These are phyloP conservation scores for Ibidorhyncha struthersii DNA, from an alignment of 2,113 vertebrate genomes.

Conservation along the genomic window DNA sequence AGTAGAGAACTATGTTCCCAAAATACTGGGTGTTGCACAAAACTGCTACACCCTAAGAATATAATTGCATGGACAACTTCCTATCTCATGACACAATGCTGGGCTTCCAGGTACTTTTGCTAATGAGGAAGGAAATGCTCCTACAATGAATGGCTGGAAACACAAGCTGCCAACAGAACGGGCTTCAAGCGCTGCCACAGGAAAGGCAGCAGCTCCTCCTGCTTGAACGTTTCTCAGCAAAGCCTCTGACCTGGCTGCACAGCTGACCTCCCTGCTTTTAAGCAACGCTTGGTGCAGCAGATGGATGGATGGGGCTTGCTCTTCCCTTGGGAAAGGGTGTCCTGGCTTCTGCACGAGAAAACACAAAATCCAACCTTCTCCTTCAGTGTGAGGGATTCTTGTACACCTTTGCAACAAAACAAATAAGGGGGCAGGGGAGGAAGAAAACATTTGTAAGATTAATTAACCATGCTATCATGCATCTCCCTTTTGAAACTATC, in stretches of 20 bases:
- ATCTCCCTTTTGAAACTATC: not conserved
- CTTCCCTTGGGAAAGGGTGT: not conserved
- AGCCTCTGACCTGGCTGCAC: not conserved
- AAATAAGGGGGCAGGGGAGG: not conserved
- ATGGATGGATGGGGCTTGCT: not conserved
- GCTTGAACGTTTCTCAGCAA: not conserved
- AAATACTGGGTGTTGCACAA: not conserved
- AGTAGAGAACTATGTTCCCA: not conserved
- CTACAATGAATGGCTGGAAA: constrained; percentile 49
- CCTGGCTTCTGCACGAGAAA: not conserved
- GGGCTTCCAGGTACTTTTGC: constrained; percentile 31
- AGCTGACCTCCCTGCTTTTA: not conserved
- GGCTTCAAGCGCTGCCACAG: constrained; percentile 35
- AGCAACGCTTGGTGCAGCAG: not conserved
- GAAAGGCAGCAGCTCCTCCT: constrained; percentile 26
- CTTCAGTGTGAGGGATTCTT: not conserved
- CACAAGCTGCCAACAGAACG: not conserved
- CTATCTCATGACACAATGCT: constrained; percentile 54
- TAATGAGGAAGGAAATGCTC: constrained; percentile 24
- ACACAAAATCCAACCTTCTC: not conserved
- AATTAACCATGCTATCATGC: not conserved
- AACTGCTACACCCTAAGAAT: not conserved
- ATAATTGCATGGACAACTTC: constrained; percentile 20
- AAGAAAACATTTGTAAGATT: not conserved
- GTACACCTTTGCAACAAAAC: not conserved